Evolutionary conservation across 2,888 invertebrate genomes (phyloP), one percentile per base, ranked within the genome.

Genomic region (Lepetodrilus schrolli): DNA sequence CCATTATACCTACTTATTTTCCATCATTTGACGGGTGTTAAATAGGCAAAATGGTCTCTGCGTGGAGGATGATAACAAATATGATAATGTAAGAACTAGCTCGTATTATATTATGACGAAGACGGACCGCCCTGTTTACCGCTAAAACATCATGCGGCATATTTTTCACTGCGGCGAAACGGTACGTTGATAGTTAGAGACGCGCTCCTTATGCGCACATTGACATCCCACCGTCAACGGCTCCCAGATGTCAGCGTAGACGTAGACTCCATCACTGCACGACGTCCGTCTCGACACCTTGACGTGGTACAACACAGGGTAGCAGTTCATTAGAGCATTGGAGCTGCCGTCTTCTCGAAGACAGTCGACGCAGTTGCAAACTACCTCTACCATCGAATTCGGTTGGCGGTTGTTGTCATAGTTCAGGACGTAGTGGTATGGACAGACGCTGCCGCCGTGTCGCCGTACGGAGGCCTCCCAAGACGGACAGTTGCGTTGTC

Each of bases 361-460:
- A 3, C 49, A 50, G 17, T 70, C 37, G 3, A 17, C n/a, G 38
- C 70, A 70, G 13, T 50, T 70, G 13, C 70, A 70, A 4, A 36
- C 17, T 10, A 50, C 38, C 26, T 70, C 70, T 2, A 70, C 70
- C 37, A 70, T 20, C n/a, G 49, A 50, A 34, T 37, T 50, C n/a
- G 70, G 70, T 10, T 17, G 34, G 49, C 70, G 34, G 36, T 70
- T 70, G 13, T 70, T 50, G 20, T 70, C 70, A 13, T 50, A 37
- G 50, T 70, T 70, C 13, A 70, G 13, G 2, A 70, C 37, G 37
- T 70, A 70, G 36, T 70, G 50, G 1, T 50, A 49, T n/a, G 70
- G 70, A 20, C 70, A 70, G 21, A 70, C 37, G 3, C 21, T 49
- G 17, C 70, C 70, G 0, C 26, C 70, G 21, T 70, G 26, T 1